Evolutionary conservation across 2,888 invertebrate species (phyloP).

Genomic region (Apotomis capreana): DNA sequence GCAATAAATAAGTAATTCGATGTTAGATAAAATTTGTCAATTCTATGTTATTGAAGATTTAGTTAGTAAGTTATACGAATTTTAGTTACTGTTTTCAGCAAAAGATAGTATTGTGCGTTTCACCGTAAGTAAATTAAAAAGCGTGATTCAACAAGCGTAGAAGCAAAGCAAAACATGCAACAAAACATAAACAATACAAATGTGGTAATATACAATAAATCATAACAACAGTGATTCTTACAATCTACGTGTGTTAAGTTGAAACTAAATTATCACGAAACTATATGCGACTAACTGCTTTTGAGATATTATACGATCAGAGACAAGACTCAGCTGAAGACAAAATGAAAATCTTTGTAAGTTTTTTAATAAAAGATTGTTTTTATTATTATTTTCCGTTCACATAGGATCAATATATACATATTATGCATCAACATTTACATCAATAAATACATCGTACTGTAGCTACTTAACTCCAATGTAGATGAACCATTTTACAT

Average conservation of each 20-base stretch:
- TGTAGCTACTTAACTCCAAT: slow-evolving; percentile 64
- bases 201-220: slow-evolving; percentile 43
- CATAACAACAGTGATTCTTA: slow-evolving; percentile 39
- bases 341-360: slow-evolving; percentile 71
- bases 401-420: slow-evolving; percentile 82
- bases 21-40: slow-evolving; percentile 15
- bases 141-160: slow-evolving; percentile 47
- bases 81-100: background rate
- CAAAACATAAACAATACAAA: slow-evolving; percentile 55
- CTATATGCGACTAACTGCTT: slow-evolving; percentile 64
- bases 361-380: slow-evolving; percentile 80
- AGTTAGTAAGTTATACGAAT: slow-evolving; percentile 9
- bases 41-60: slow-evolving; percentile 7
- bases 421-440: slow-evolving; percentile 80
- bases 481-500: slow-evolving; percentile 64
- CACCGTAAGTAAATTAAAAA: slow-evolving; percentile 46
- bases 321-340: slow-evolving; percentile 72
- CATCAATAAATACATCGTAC: slow-evolving; percentile 73
- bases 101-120: slow-evolving; percentile 20
- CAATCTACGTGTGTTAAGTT: slow-evolving; percentile 43
- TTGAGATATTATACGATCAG: slow-evolving; percentile 60
- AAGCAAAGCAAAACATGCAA: slow-evolving; percentile 68
- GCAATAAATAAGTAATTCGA: slow-evolving; percentile 17
- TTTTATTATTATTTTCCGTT: slow-evolving; percentile 77
- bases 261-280: slow-evolving; percentile 35